Percentiles rank a stretch among this genome's conserved stretches.
Conservation (phyloP, 2,113 vertebrate species). For the Pseudorhombus dupliciocellatus region DNA sequence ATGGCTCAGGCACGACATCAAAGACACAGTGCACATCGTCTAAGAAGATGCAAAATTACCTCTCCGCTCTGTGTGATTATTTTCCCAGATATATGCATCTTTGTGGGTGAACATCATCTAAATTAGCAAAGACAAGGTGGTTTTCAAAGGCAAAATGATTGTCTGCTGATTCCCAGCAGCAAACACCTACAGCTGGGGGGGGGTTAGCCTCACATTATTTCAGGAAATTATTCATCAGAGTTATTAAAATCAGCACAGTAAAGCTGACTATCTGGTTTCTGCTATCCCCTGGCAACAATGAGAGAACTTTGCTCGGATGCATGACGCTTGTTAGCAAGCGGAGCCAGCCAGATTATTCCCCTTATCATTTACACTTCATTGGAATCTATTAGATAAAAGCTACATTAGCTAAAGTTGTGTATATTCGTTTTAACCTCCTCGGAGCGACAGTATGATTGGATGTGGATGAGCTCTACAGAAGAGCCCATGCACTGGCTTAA, state of each 20-base stretch:
- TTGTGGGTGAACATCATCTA: slow-evolving; percentile 48
- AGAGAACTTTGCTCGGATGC: slow-evolving; percentile 16
- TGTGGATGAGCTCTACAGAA: too few relatives aligned
- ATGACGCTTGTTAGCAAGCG: slow-evolving; percentile 39
- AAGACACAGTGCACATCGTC: slow-evolving; percentile 3
- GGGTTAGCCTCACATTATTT: slow-evolving; percentile 40
- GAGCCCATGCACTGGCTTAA: not conserved
- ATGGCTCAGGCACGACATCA: slow-evolving; percentile 14
- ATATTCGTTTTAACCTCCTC: not conserved
- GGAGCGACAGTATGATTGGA: not conserved
- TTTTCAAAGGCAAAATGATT: slow-evolving; percentile 52
- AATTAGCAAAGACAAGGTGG: slow-evolving; percentile 54
- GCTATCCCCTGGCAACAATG: slow-evolving; percentile 23
- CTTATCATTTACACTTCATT: slow-evolving; percentile 4
- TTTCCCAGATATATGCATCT: slow-evolving; percentile 46
- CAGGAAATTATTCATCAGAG: slow-evolving; percentile 63
- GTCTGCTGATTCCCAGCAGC: slow-evolving; percentile 45
- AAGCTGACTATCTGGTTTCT: slow-evolving; percentile 34
- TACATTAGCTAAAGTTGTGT: not conserved
- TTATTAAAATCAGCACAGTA: slow-evolving; percentile 49
- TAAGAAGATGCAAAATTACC: slow-evolving; percentile 21
- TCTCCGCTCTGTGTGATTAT: slow-evolving; percentile 28
- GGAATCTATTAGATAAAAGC: slow-evolving; percentile 4
- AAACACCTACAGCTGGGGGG: slow-evolving; percentile 50
- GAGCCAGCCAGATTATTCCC: slow-evolving; percentile 5